A percentile compares a stretch with the other conserved stretches of the same genome.
These are phyloP conservation scores for Bos taurus DNA, from an alignment of 2,113 vertebrate genomes.

Conservation along the genomic window DNA sequence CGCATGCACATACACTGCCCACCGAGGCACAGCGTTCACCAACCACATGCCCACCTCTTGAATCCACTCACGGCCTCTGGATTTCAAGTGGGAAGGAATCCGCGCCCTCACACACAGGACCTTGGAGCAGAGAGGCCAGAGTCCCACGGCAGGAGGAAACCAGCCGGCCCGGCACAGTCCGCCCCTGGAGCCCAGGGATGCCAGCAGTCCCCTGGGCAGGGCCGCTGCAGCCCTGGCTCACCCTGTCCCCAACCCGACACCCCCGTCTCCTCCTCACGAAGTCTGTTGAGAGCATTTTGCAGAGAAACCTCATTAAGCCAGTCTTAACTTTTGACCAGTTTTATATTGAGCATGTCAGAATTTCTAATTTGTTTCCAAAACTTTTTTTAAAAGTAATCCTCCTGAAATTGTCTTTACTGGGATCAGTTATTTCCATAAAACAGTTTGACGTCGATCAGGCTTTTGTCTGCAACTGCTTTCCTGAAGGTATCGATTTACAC, in stretches of 20 bases:
- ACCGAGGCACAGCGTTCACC: rapidly evolving
- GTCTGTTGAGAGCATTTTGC: not conserved
- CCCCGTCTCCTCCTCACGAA: not conserved
- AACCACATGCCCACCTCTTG: rapidly evolving
- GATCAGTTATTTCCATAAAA: not conserved
- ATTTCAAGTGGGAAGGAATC: not conserved
- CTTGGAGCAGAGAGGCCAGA: too few relatives aligned
- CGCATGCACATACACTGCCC: rapidly evolving
- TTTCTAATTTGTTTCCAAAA: not conserved
- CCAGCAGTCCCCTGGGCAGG: not conserved
- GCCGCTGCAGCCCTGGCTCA: not conserved
- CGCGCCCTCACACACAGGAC: not conserved
- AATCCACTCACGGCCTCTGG: not conserved
- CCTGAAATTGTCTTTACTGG: not conserved
- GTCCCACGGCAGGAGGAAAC: rapidly evolving
- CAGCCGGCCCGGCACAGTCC: rapidly evolving
- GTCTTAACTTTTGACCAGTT: not conserved
- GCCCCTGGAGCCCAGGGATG: not conserved
- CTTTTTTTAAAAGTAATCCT: not conserved
- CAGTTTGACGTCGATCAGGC: not conserved
- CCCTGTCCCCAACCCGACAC: not conserved
- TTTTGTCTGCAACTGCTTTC: not conserved
- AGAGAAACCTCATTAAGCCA: not conserved
- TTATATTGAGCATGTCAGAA: not conserved
- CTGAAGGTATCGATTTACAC: rapidly evolving